Evolutionary conservation across 2,113 vertebrate genomes (phyloP), one percentile per base, ranked within the genome.

Genomic region (Procavia capensis): DNA sequence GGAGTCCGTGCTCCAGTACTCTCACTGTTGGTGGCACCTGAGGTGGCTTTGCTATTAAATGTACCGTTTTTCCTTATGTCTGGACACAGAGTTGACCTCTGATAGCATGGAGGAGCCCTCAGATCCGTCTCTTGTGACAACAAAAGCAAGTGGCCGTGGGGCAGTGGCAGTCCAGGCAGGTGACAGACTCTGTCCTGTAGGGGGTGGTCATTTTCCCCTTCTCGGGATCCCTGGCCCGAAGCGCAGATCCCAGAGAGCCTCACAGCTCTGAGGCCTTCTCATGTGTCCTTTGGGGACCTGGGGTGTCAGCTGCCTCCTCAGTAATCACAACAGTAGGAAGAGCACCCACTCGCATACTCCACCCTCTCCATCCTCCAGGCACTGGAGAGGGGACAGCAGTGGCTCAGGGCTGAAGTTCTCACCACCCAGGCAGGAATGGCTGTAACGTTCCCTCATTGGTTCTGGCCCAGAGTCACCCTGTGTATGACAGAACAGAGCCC

Each of bases 21-120:
- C 45, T 97, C 92, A 93, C 93, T 85, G 39, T 91, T 83, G 31
- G 85, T 68, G 79, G 95, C 72, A 85, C 97, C 97, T 93, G 97
- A 98, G 96, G 22, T 72, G 75, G 94, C 93, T 97, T 98, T 97
- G 97, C 96, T 98, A 96, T 92, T 95, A 97, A 95, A 97, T 20
- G 0, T 96, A 95, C 88, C 88, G 93, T 90, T 96, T 98, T 97
- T 96, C 95, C 86, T 82, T 92, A 87, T 75, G 92, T 96, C 96
- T 95, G 95, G 94, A 94, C 95, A 93, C 85, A 19, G 19, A 83
- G 96, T 86, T 95, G 93, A 85, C 82, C 85, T 92, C 94, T 68
- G 68, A 97, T 78, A 97, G 96, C 96, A 64, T 76, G 88, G 85
- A 90, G 88, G 93, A 43, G 36, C 84, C 75, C 36, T 1, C 17